phyloP scores from a whole-genome alignment of 1,140 invertebrate species.

The Gonioctena quinquepunctata region DNA sequence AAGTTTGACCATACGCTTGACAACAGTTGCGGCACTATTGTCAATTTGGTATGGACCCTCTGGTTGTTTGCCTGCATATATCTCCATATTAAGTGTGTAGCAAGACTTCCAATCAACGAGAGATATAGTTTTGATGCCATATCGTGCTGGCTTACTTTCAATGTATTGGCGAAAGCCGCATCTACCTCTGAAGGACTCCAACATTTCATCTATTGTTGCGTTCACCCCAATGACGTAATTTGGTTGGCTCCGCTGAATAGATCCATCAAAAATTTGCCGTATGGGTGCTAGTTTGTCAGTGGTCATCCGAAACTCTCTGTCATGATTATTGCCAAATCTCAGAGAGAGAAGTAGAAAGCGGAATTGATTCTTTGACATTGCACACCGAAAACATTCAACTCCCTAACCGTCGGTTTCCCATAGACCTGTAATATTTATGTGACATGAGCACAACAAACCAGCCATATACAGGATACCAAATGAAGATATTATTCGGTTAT shows the following conservation, averaged over 20 bases:
- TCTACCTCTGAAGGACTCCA: conserved; percentile 46
- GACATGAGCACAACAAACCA: too few species aligned
- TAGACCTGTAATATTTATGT: too few species aligned
- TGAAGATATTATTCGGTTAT: too few species aligned
- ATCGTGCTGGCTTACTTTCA: conserved; percentile 55
- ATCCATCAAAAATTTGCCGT: conserved; percentile 42
- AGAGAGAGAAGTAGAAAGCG: too few species aligned
- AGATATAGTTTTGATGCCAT: conserved; percentile 52
- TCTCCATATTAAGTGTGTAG: conserved; percentile 48
- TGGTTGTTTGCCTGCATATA: conserved; percentile 49
- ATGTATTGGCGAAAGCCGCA: conserved; percentile 54
- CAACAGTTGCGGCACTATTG: conserved; percentile 34
- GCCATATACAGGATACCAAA: too few species aligned
- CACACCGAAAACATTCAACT: too few species aligned
- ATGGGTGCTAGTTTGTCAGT: conserved; percentile 48
- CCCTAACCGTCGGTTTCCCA: too few species aligned
- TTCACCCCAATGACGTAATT: conserved; percentile 19
- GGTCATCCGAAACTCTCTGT: background rate
- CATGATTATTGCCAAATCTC: background rate
- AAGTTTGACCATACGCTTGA: conserved; percentile 16
- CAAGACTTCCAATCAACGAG: conserved; percentile 29
- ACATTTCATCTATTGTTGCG: conserved; percentile 40
- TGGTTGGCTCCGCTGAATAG: conserved; percentile 37
- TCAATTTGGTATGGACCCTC: conserved; percentile 37
- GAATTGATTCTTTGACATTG: too few species aligned